These are phyloP conservation scores for Anser cygnoides DNA, from an alignment of 2,113 vertebrate genomes.

Conservation along the genomic window DNA sequence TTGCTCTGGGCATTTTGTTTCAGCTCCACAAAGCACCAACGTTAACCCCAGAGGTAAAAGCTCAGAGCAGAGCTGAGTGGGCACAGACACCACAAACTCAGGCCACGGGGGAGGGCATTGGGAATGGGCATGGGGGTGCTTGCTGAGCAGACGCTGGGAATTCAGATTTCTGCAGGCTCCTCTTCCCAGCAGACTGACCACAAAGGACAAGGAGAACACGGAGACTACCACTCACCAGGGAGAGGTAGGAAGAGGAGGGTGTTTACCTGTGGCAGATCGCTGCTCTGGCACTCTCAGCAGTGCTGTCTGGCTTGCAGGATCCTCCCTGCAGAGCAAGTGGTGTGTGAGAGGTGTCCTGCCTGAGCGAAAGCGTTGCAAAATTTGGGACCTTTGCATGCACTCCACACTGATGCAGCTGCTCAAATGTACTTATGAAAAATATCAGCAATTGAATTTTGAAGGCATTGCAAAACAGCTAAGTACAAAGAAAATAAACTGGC, in stretches of 20 bases:
- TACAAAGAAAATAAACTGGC: slow-evolving; percentile 18
- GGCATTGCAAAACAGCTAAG: background rate
- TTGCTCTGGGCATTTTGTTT: background rate
- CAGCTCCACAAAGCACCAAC: background rate
- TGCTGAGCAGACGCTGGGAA: background rate
- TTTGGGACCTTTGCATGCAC: background rate
- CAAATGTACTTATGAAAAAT: background rate
- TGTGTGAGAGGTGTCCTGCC: background rate
- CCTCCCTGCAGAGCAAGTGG: slow-evolving; percentile 64
- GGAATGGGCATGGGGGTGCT: background rate
- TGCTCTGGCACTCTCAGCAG: slow-evolving; percentile 67
- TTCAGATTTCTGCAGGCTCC: background rate
- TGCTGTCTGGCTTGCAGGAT: slow-evolving; percentile 68
- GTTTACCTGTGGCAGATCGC: slow-evolving; percentile 62
- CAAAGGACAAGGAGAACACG: background rate
- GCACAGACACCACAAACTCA: background rate
- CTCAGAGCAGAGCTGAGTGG: no score
- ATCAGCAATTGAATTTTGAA: background rate
- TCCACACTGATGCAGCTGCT: background rate
- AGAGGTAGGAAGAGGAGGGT: background rate
- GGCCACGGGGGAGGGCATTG: background rate
- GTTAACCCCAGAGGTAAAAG: background rate
- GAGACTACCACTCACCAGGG: accelerated
- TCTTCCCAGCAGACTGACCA: background rate
- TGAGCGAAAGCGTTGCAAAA: background rate